Conservation (phyloP, 2,888 invertebrate species). For the Cosmia pyralina region DNA sequence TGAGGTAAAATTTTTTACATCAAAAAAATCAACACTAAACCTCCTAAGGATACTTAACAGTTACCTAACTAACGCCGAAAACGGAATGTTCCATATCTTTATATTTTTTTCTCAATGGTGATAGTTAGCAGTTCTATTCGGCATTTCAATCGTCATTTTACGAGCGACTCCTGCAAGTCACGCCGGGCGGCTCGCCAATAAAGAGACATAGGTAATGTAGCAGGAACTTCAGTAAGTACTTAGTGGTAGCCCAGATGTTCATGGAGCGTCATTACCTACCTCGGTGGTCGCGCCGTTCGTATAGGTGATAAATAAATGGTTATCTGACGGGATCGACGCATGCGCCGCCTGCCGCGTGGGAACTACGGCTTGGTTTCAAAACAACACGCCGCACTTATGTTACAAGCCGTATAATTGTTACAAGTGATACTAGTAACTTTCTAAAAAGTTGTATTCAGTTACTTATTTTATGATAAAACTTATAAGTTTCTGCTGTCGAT, state of each 20-base stretch:
- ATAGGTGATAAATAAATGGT: conserved; percentile 79
- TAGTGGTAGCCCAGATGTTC: conserved; percentile 59
- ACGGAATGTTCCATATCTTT: too few relatives aligned
- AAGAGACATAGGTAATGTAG: conserved; percentile 39
- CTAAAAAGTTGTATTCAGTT: conserved; percentile 65
- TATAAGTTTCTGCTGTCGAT: conserved; percentile 55
- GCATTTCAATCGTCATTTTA: conserved; percentile 42
- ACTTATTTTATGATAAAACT: conserved; percentile 61
- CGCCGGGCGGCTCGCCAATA: conserved; percentile 21
- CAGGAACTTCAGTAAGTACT: conserved; percentile 48
- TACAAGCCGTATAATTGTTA: conserved; percentile 67
- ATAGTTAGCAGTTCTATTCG: neutral
- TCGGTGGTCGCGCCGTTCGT: conserved; percentile 68
- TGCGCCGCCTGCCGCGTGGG: conserved; percentile 72
- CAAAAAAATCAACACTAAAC: too few relatives aligned
- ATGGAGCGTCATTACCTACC: conserved; percentile 59
- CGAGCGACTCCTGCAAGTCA: conserved; percentile 40
- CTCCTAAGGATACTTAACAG: too few relatives aligned
- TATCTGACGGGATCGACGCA: conserved; percentile 75
- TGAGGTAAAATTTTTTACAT: too few relatives aligned
- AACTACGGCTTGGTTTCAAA: conserved; percentile 69
- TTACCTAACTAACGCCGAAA: too few relatives aligned
- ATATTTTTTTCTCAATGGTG: too few relatives aligned
- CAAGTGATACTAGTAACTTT: conserved; percentile 66
- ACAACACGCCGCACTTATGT: conserved; percentile 63